Percentiles rank a stretch among this genome's conserved stretches.
Evolutionary conservation across 2,113 vertebrate genomes (phyloP).

Genomic region (Brachirus orientalis): DNA sequence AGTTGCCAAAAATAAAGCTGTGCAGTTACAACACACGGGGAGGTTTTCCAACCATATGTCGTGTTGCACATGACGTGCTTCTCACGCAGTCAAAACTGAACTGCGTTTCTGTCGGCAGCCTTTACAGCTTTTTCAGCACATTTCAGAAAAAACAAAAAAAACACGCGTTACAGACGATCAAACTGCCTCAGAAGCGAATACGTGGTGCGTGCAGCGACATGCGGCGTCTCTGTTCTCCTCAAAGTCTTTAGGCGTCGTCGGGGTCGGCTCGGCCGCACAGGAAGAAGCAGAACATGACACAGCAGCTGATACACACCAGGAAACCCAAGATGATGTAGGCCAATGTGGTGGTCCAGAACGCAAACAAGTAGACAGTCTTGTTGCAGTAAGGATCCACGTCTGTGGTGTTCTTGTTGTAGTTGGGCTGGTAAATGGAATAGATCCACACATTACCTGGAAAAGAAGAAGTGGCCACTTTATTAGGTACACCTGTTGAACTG

Average conservation of each 20-base stretch:
- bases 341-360: constrained; percentile 78
- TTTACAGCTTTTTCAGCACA: too few species aligned
- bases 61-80: background rate
- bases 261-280: constrained; percentile 46
- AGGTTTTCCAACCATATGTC: background rate
- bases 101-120: too few species aligned
- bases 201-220: too few species aligned
- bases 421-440: constrained; percentile 79
- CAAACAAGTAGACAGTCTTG: constrained; percentile 75
- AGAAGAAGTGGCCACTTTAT: too few species aligned
- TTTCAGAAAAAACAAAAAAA: too few species aligned
- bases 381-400: constrained; percentile 51
- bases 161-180: too few species aligned
- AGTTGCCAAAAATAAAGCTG: background rate
- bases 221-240: background rate
- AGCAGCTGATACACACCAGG: constrained; percentile 3
- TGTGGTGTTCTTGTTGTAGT: constrained; percentile 62
- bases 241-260: constrained; percentile 24
- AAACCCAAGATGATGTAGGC: constrained; percentile 60
- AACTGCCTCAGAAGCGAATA: too few species aligned
- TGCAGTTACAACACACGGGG: too few species aligned
- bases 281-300: constrained; percentile 26
- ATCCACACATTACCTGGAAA: constrained; percentile 82
- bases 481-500: too few species aligned
- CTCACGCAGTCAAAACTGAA: too few species aligned